A percentile compares a stretch with the other conserved stretches of the same genome.
Conservation (phyloP, 2,888 invertebrate genomes). For the Noctua comes region DNA sequence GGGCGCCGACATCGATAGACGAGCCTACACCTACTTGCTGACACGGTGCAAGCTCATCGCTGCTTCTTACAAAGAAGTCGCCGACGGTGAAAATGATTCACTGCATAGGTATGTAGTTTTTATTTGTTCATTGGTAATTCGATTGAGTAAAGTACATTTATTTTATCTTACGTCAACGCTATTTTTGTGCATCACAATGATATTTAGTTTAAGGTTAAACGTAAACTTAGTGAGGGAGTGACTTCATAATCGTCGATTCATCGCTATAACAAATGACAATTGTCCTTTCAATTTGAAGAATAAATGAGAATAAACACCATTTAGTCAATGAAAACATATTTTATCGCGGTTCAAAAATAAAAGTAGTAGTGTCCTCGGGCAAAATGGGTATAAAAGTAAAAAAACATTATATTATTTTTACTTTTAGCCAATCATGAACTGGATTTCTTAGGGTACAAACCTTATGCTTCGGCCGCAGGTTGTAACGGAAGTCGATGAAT, state of each 20-base stretch:
- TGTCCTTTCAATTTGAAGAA: not conserved
- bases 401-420: too few relatives aligned
- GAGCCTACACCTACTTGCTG: conserved; percentile 82
- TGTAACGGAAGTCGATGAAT: not conserved
- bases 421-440: not conserved
- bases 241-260: not conserved
- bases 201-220: not conserved
- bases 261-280: not conserved
- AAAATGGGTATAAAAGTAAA: too few relatives aligned
- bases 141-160: not conserved
- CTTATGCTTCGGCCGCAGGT: not conserved
- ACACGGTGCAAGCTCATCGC: conserved; percentile 83
- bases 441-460: not conserved
- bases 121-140: not conserved
- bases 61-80: conserved; percentile 74
- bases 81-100: conserved; percentile 64
- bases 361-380: not conserved
- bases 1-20: conserved; percentile 76
- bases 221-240: not conserved
- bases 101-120: conserved; percentile 75
- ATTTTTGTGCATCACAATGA: not conserved
- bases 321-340: not conserved
- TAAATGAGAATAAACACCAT: not conserved
- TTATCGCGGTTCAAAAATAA: not conserved
- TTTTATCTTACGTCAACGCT: not conserved